These are phyloP conservation scores for Flabesymbios commensalis DNA, from an alignment of 2,888 invertebrate genomes.

Conservation along the genomic window DNA sequence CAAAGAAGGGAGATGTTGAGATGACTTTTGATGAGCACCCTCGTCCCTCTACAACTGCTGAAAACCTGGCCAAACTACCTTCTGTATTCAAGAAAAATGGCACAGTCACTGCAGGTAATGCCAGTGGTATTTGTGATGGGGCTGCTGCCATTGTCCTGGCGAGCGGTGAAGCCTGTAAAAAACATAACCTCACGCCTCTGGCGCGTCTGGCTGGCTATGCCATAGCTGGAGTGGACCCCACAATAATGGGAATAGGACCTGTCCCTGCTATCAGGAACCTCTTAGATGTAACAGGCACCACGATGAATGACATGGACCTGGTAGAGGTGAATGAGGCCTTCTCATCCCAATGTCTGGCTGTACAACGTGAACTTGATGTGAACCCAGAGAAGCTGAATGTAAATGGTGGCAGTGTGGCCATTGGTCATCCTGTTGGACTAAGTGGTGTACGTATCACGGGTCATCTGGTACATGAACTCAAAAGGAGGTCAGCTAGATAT, in stretches of 20 bases:
- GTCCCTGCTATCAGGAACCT: constrained; percentile 89
- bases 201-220: constrained; percentile 90
- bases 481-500: constrained; percentile 78
- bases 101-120: constrained; percentile 91
- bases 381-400: constrained; percentile 88
- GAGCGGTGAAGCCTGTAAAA: constrained; percentile 83
- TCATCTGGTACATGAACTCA: constrained; percentile 90
- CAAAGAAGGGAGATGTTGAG: constrained; percentile 72
- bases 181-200: constrained; percentile 81
- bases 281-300: constrained; percentile 74
- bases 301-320: constrained; percentile 85
- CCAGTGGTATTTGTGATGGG: constrained; percentile 97
- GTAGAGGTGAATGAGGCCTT: constrained; percentile 99
- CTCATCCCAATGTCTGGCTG: constrained; percentile 90
- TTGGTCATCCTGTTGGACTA: constrained; percentile 97
- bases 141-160: constrained; percentile 90
- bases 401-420: constrained; percentile 93
- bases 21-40: constrained; percentile 92
- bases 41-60: constrained; percentile 75
- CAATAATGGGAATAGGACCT: constrained; percentile 97
- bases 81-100: constrained; percentile 94
- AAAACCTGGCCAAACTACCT: constrained; percentile 81
- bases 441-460: constrained; percentile 90
- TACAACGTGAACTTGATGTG: constrained; percentile 84
- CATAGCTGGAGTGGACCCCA: constrained; percentile 88